Evolutionary conservation across 2,888 invertebrate genomes (phyloP), one percentile per base, ranked within the genome.

Genomic region (Temnothorax ravouxi): DNA sequence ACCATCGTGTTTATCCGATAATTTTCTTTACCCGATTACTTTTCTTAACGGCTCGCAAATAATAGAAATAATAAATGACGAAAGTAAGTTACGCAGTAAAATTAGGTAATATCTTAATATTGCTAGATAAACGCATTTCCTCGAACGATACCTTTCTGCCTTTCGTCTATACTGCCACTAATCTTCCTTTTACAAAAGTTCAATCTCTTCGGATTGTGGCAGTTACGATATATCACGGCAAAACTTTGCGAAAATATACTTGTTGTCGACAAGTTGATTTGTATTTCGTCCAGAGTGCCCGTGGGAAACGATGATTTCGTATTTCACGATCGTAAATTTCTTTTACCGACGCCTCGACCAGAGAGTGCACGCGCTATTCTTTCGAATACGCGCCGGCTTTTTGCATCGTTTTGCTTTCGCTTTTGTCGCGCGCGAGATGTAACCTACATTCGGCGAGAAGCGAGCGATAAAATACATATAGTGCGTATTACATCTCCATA

Each of bases 381-480:
- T 79, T 21, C 47, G 56, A 54, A n/a, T 18, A 29, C 29, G 18
- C 41, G 34, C 21, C 15, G 8, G 64, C 34, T 47, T 47, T 75
- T 77, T 66, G 25, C 1, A 61, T 71, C 47, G 25, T 59, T 83
- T 83, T 83, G 64, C 64, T 41, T 34, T 64, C 62, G 61, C 54
- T 67, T 79, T 79, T 79, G 34, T 64, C 66, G 52, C 25, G 67
- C 66, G 34, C 44, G 38, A 66, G 15, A 62, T 56, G 79, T 79
- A 74, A 56, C 66, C 77, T 41, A 59, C 66, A 56, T 77, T 67
- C 44, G 18, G 38, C 66, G 54, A 66, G 79, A 50, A 79, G 15
- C 79, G 82, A 64, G 47, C 79, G 82, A 83, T 83, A 77, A 83
- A 83, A 64, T 34, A 56, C 59, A n/a, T 59, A 25, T 38, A n/a